Conservation (phyloP, 2,113 vertebrate species). For the Dipodomys merriami region DNA sequence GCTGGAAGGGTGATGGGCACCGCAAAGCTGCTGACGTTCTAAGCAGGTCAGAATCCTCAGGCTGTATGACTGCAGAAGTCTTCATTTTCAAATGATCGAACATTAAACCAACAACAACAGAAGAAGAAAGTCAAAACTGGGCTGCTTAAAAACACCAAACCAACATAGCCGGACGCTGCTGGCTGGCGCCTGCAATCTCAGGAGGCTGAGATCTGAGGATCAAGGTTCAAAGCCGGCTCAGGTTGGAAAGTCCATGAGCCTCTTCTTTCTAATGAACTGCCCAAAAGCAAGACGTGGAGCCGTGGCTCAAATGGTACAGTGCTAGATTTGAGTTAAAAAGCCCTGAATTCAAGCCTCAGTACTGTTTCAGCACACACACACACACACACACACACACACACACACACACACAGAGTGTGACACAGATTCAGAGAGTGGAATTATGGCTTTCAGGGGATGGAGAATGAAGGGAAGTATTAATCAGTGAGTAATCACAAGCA, state of each 20-base stretch:
- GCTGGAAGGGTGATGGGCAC: neutral
- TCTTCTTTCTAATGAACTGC: no score
- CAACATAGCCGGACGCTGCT: no score
- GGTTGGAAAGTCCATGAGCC: no score
- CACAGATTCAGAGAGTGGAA: neutral
- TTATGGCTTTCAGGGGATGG: neutral
- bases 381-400: no score
- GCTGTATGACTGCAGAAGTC: neutral
- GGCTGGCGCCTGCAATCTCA: no score
- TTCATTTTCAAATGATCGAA: conserved; percentile 1
- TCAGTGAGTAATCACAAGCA: neutral
- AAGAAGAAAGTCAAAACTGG: neutral
- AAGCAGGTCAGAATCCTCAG: neutral
- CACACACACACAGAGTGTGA: neutral
- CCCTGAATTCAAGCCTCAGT: no score
- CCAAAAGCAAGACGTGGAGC: no score
- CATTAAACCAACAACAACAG: neutral
- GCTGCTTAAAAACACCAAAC: neutral
- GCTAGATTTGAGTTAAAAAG: no score
- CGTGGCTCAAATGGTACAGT: no score
- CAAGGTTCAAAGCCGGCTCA: no score
- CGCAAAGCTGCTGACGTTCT: neutral
- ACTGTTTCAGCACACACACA: no score
- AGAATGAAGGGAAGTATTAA: neutral
- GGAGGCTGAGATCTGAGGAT: no score